Conservation (phyloP, 2,113 vertebrate genomes). For the Phrynosoma platyrhinos region DNA sequence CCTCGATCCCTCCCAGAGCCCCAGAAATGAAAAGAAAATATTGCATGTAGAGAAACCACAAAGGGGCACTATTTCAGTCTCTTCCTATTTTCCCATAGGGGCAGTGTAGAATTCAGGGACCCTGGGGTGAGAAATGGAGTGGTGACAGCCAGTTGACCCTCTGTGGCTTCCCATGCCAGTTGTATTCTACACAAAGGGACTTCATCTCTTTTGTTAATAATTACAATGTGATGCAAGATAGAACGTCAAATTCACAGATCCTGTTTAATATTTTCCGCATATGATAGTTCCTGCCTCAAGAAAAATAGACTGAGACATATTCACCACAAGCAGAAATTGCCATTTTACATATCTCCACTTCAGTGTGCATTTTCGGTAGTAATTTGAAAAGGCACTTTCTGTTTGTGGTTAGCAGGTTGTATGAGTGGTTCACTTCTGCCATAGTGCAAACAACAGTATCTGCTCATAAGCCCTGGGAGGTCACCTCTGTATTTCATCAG, state of each 20-base stretch:
- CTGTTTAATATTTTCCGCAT: not conserved
- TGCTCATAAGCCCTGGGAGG: not conserved
- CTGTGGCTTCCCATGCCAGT: too few species aligned
- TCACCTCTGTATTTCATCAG: not conserved
- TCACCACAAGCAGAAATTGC: not conserved
- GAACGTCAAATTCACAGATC: not conserved
- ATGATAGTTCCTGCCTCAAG: not conserved
- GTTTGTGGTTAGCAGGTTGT: not conserved
- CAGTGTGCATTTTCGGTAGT: not conserved
- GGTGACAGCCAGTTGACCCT: too few species aligned
- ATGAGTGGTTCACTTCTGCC: not conserved
- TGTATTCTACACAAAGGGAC: not conserved
- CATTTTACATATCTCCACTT: not conserved
- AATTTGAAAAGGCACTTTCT: not conserved
- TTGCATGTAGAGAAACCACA: too few species aligned
- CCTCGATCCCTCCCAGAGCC: too few species aligned
- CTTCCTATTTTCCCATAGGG: too few species aligned
- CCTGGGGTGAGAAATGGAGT: too few species aligned
- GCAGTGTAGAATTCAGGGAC: too few species aligned
- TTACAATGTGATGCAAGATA: not conserved
- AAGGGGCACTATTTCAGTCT: too few species aligned
- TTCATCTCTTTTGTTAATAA: not conserved
- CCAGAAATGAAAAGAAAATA: too few species aligned
- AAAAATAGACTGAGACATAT: not conserved
- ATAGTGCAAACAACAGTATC: not conserved